Percentiles rank a stretch among this genome's conserved stretches.
Evolutionary conservation across 2,888 invertebrate genomes (phyloP).

Genomic region (Cantharis flavilabris): DNA sequence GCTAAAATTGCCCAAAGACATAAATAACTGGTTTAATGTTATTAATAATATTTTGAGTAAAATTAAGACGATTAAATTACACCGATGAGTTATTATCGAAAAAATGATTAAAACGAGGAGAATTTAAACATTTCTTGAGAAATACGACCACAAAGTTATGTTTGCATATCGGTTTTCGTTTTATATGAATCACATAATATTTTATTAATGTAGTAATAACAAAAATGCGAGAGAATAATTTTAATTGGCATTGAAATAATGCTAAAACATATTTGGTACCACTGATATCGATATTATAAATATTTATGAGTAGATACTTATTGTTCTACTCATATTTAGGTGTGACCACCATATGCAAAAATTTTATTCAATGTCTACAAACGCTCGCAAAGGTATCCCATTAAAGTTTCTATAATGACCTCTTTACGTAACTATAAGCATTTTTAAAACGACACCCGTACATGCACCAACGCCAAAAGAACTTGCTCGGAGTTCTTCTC

Average conservation of each 20-base stretch:
- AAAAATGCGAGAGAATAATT: not conserved
- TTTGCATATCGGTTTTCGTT: not conserved
- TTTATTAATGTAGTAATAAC: not conserved
- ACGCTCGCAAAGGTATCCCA: constrained; percentile 22
- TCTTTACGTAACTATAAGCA: constrained; percentile 21
- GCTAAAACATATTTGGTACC: constrained; percentile 16
- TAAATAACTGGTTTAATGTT: not conserved
- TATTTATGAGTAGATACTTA: constrained; percentile 36
- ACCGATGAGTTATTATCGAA: not conserved
- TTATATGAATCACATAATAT: not conserved
- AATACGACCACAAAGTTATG: not conserved
- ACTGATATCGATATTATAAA: constrained; percentile 25
- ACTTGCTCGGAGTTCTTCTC: not conserved
- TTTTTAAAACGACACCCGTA: constrained; percentile 2
- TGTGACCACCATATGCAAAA: constrained; percentile 39
- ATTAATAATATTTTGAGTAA: not conserved
- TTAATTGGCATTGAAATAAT: not conserved
- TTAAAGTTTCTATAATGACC: constrained; percentile 31
- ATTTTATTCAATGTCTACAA: constrained; percentile 35
- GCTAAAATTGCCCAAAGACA: not conserved
- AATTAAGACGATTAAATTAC: not conserved
- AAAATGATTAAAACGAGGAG: not conserved
- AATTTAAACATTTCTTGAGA: not conserved
- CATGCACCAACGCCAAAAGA: not conserved
- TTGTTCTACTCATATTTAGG: constrained; percentile 38